Base-by-base conservation (phyloP, 1,140 invertebrate genomes). In the Acromyrmex heyeri region DNA sequence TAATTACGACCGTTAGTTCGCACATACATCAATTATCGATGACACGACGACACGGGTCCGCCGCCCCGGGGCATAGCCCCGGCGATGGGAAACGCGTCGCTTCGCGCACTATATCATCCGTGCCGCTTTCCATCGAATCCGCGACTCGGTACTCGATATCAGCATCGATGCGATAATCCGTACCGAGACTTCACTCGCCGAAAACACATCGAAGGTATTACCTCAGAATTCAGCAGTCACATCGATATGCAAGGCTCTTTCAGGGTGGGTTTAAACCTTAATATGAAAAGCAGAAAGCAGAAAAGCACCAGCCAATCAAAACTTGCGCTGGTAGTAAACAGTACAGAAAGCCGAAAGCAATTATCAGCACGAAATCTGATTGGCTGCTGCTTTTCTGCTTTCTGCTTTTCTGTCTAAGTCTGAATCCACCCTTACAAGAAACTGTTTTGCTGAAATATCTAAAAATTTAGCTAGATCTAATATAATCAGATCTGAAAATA, bases 11-110 rank as follows among this genome's bases (percentile, higher is more conserved):
- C 93, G 94, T 94, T 94, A 94, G 93, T 92, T 91, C 88, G 91
- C 91, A 89, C 92, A 94, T 94, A 94, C 94, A 94, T 94, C 94
- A 94, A 94, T 94, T 94, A 94, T 94, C 92, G 92, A 94, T 91
- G 93, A 93, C 93, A 93, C 88, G 92, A 92, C 92, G 93, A 93
- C 92, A 90, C 62, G 88, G 88, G 90, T 92, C 90, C 90, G 87
- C 79, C 89, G 91, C 91, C 91, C 79, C 83, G 83, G 90, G 90
- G 90, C 89, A 87, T 89, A 73, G 87, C 87, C 78, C 38, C 38
- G 65, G 12, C 38, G 65, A 69, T 69, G 65, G 38, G 65, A 69
- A 69, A 50, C 38, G 38, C 38, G 38, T 44, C 44, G 67, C 67
- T 16, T 61, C 38, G 67, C 55, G 79, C 55, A 83, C 79, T 75